Evolutionary conservation across 2,888 invertebrate genomes (phyloP), one percentile per base, ranked within the genome.

Genomic region (Steromphala cineraria): DNA sequence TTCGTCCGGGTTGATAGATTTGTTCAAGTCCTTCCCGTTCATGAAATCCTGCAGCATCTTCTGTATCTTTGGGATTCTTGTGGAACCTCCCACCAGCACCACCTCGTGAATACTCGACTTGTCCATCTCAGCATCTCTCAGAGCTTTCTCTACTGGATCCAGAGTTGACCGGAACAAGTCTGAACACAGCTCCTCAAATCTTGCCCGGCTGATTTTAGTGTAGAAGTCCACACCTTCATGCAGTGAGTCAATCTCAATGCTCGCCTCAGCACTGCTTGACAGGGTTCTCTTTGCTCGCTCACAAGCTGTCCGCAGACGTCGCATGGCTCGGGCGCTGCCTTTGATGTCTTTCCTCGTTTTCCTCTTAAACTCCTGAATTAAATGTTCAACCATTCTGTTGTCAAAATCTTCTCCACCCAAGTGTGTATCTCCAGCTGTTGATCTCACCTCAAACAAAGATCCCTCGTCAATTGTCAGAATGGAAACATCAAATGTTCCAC

Each of bases 1-100:
- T 94, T 99, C 98, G 94, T 98, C 98, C n/a, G 98, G 98, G 94
- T 98, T 98, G 95, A 98, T 98, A 53, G 96, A 97, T 93, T 98
- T 98, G 95, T 98, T 98, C 86, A 98, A 95, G 94, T 98, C 98
- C 94, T 98, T 98, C 10, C 95, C 96, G 75, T 84, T 84, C 86
- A 88, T 87, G 81, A 88, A 91, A 28, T 90, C 90, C 74, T 98
- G 98, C 82, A 99, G 95, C 84, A 99, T 95, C 93, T 98, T 98
- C 94, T 99, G 98, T 87, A 98, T 97, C 94, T 98, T 98, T 77
- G 98, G 98, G 91, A 99, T 98, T 94, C 98, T 96, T 53, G 98
- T 99, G 67, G 98, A 98, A 78, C 98, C 98, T 87, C 98, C 98
- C 78, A 94, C 94, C 79, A 94, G 89, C 81, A 95, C 98, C 96